Evolutionary conservation across 1,140 invertebrate genomes (phyloP).

Genomic region (Lepidurus apus): DNA sequence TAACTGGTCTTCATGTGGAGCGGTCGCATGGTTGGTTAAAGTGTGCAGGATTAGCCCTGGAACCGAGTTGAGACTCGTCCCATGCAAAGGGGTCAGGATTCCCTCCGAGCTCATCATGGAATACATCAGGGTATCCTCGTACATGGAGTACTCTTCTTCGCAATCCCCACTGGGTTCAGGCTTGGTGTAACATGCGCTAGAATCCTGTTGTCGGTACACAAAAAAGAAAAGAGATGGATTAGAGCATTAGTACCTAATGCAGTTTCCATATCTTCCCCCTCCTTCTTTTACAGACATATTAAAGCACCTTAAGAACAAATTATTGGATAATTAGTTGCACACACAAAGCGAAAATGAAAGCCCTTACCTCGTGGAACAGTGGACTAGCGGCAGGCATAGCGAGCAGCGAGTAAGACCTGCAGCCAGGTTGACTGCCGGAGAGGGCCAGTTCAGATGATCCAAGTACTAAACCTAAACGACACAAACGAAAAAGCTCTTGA

Average conservation of each 20-base stretch:
- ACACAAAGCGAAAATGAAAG: neutral
- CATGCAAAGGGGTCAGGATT: neutral
- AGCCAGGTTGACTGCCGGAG: neutral
- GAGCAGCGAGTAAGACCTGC: neutral
- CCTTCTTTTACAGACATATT: too few relatives aligned
- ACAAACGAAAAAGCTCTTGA: too few relatives aligned
- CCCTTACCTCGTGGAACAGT: neutral
- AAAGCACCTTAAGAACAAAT: too few relatives aligned
- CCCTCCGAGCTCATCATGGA: neutral
- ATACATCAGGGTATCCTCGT: neutral
- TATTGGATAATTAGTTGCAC: too few relatives aligned
- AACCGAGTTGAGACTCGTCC: conserved; percentile 4
- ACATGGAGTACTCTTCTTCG: conserved; percentile 11
- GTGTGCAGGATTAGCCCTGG: conserved; percentile 3
- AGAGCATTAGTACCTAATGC: conserved; percentile 5
- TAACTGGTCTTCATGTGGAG: neutral
- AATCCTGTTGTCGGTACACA: neutral
- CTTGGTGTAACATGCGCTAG: conserved; percentile 13
- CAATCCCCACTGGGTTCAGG: conserved; percentile 11
- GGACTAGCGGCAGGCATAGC: conserved; percentile 6
- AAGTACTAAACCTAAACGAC: too few relatives aligned
- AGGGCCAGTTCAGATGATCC: neutral
- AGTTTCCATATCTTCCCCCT: neutral
- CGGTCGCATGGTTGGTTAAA: neutral
- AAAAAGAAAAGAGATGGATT: too few relatives aligned